These are phyloP conservation scores for Loris lydekkerianus DNA, from an alignment of 2,797 vertebrate species.

Conservation along the genomic window DNA sequence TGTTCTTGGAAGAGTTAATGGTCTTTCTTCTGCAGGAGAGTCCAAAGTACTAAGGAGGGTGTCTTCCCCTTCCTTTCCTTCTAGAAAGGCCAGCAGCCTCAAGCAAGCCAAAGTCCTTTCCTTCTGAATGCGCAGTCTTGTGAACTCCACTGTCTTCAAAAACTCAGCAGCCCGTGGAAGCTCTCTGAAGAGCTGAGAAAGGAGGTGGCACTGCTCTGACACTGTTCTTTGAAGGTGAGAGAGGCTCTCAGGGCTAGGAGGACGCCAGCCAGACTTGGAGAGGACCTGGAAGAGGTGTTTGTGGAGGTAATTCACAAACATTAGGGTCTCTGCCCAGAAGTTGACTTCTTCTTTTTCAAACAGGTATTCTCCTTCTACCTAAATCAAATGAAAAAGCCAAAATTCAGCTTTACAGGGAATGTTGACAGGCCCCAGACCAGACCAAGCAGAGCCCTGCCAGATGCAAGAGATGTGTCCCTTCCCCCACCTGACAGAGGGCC, in stretches of 20 bases:
- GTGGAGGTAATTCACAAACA: conserved; percentile 91
- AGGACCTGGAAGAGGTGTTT: conserved; percentile 88
- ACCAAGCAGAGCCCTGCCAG: neutral
- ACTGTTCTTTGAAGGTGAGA: conserved; percentile 84
- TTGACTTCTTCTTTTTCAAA: conserved; percentile 97
- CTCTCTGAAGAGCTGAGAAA: conserved; percentile 85
- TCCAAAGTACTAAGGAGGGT: neutral
- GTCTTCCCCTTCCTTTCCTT: conserved; percentile 52
- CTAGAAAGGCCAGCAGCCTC: conserved; percentile 88
- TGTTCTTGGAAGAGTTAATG: neutral
- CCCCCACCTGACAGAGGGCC: neutral
- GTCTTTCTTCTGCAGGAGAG: neutral
- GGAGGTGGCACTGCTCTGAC: conserved; percentile 78
- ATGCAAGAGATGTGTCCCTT: neutral
- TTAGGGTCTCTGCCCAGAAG: conserved; percentile 96
- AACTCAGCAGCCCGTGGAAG: conserved; percentile 93
- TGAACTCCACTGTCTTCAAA: conserved; percentile 91
- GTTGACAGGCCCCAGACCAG: neutral
- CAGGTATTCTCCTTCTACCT: conserved; percentile 95
- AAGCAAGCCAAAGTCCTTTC: conserved; percentile 90
- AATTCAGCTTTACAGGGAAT: neutral
- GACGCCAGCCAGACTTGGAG: conserved; percentile 48
- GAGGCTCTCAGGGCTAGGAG: conserved; percentile 78
- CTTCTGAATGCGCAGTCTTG: conserved; percentile 89
- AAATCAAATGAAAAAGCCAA: conserved; percentile 31